Evolutionary conservation across 1,140 invertebrate genomes (phyloP).

Genomic region (Araneus ventricosus): DNA sequence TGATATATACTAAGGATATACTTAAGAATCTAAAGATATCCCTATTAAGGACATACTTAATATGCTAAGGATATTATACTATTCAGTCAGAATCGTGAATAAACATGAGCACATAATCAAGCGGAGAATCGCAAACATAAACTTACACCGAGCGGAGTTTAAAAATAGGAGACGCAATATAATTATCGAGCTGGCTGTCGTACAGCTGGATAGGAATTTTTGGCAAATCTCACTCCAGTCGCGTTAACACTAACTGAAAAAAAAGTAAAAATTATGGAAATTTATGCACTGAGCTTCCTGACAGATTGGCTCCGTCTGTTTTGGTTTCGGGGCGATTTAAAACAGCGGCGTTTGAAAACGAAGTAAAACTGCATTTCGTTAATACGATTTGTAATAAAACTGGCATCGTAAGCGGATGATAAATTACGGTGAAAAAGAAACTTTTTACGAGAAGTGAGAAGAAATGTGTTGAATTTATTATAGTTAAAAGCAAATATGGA

Average conservation of each 20-base stretch:
- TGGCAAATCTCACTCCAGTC: slow-evolving; percentile 3
- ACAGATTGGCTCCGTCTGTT: neutral
- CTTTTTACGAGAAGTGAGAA: neutral
- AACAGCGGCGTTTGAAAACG: neutral
- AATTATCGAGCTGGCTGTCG: neutral
- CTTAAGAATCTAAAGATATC: too few relatives aligned
- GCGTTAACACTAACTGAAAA: neutral
- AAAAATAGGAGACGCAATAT: neutral
- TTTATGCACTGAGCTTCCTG: neutral
- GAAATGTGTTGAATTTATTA: neutral
- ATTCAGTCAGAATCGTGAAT: neutral
- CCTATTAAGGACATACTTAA: too few relatives aligned
- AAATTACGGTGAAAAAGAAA: neutral
- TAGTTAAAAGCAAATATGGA: too few relatives aligned
- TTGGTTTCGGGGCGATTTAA: neutral
- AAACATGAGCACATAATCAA: neutral
- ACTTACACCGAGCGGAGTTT: neutral
- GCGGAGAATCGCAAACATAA: neutral
- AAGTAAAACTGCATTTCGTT: neutral
- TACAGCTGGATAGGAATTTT: neutral
- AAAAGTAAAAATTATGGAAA: neutral
- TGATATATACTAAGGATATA: too few relatives aligned
- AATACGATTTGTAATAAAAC: neutral
- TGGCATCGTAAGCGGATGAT: neutral
- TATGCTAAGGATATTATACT: too few relatives aligned